These are phyloP conservation scores for Coleophora deauratella DNA, from an alignment of 2,888 invertebrate genomes.

Conservation along the genomic window DNA sequence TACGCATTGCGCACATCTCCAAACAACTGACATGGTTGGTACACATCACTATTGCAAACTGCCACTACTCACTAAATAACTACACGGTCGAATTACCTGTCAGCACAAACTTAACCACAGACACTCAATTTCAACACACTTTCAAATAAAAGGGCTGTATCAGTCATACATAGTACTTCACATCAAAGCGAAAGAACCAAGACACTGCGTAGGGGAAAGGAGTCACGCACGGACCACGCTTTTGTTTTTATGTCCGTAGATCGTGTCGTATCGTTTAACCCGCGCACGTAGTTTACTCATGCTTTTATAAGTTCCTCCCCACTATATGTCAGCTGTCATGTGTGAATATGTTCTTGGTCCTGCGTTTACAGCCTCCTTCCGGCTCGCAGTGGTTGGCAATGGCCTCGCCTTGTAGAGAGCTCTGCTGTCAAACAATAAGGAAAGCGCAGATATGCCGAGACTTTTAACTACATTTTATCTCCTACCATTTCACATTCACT, in stretches of 20 bases:
- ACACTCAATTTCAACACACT: no score
- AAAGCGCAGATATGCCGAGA: no score
- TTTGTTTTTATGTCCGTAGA: not conserved
- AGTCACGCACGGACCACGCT: not conserved
- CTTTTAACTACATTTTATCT: no score
- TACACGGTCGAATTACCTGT: no score
- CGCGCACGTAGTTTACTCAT: conserved; percentile 10
- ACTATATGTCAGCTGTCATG: conserved; percentile 20
- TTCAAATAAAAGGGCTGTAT: no score
- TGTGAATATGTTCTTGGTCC: conserved; percentile 10
- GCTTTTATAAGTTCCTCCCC: conserved; percentile 20
- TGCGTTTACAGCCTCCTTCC: conserved; percentile 25
- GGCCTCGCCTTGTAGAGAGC: conserved; percentile 28
- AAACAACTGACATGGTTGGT: not conserved
- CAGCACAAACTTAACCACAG: no score
- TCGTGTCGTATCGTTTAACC: conserved; percentile 13
- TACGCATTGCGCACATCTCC: no score
- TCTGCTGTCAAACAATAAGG: conserved; percentile 15
- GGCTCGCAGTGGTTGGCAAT: conserved; percentile 27
- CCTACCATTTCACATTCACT: no score
- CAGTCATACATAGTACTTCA: no score
- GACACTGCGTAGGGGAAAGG: not conserved
- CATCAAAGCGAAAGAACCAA: no score
- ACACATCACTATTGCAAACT: not conserved
- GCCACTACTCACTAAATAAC: no score